Evolutionary conservation across 23 tunicate genomes (phyloP).

Genomic region (Trididemnum nubilum): DNA sequence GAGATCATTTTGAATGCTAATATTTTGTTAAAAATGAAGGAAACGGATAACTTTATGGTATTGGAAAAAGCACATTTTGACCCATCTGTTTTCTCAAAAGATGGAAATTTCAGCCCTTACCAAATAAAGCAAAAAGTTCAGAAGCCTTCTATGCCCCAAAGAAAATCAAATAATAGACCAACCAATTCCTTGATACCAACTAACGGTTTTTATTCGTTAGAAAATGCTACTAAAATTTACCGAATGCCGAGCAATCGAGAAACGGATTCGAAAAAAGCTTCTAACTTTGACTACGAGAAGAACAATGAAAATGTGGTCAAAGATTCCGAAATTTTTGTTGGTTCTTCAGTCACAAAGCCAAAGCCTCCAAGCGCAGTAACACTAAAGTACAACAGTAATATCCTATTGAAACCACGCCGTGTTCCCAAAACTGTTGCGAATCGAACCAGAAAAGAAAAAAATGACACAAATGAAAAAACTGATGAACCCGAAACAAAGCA

Average conservation of each 20-base stretch:
- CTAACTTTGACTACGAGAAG: neutral
- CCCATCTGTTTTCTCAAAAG: neutral
- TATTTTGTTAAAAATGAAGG: neutral
- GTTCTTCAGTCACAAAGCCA: conserved; percentile 42
- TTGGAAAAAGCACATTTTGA: neutral
- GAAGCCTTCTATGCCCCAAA: too few species aligned
- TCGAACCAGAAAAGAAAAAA: neutral
- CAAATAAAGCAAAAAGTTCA: neutral
- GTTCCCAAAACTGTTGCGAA: neutral
- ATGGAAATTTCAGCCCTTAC: neutral
- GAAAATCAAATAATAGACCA: too few species aligned
- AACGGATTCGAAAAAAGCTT: too few species aligned
- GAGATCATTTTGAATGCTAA: too few species aligned
- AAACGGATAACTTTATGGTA: neutral
- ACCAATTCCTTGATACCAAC: neutral
- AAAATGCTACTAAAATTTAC: conserved; percentile 14
- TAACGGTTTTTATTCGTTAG: neutral
- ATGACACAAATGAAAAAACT: neutral
- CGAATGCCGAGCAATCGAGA: conserved; percentile 23
- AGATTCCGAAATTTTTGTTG: neutral
- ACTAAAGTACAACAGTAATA: conserved; percentile 22
- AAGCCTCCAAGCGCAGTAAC: conserved; percentile 45
- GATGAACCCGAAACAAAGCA: neutral
- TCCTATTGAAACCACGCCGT: neutral
- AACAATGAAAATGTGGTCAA: neutral